Base-by-base conservation (phyloP, 2,888 invertebrate species). In the Chloromyia formosa region DNA sequence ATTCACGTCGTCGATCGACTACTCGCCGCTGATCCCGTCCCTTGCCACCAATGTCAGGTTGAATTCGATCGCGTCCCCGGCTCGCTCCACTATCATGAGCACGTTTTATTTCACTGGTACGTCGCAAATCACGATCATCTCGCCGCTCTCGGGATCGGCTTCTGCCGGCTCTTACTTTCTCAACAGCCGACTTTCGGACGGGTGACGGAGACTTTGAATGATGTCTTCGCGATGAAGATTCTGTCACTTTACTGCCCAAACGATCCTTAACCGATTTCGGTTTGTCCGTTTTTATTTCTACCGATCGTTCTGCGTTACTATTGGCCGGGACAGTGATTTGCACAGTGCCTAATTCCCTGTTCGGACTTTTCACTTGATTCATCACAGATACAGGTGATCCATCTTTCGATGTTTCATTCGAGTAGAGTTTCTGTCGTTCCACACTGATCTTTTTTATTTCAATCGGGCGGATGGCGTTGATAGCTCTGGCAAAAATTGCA, bases 401-500 rank as follows among this genome's bases (percentile, higher is more conserved):
- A 54, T 82, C 80, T 85, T 73, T 66, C n/a, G 45, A 12, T 16
- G 73, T 74, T 66, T 78, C 89, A 77, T 88, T 88, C 3, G 88
- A 87, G 81, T 92, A 91, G 35, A 91, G 82, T 81, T 92, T 91
- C 14, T 89, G 87, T n/a, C 91, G 88, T 79, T 92, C 92, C 16
- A 76, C 76, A 73, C 90, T 90, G 69, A 91, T 91, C 83, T 92
- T 92, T 81, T 92, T 92, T 68, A 91, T 91, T 86, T 93, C 93
- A 71, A 92, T 90, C 0, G 93, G 92, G 75, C 92, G 88, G 61
- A 93, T 90, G 0, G 94, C 93, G 81, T 92, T 94, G 58, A 94
- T 93, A 0, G 94, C 94, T 84, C 96, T 94, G 56, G 95, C 93
- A 83, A 96, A 94, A 79, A 96, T 93, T 0, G 94, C 95, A 83